These are phyloP conservation scores for Actinernus sp. DNA, from an alignment of 92 coral and sea anemone species.

Conservation along the genomic window DNA sequence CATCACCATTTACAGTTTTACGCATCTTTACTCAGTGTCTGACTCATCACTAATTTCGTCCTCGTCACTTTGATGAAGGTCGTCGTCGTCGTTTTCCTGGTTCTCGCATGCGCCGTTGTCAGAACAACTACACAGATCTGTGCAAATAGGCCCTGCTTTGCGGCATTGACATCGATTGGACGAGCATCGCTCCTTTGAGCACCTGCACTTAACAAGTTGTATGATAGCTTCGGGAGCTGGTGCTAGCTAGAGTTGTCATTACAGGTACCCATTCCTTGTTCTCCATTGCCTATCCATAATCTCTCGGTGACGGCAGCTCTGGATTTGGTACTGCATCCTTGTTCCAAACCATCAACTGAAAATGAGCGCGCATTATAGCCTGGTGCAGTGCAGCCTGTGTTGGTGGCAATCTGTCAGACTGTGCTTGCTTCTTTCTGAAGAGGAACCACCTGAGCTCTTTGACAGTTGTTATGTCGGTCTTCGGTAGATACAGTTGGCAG, in stretches of 20 bases:
- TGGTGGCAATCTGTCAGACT: slow-evolving; percentile 37
- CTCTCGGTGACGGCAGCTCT: slow-evolving; percentile 31
- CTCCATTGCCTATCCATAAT: slow-evolving; percentile 48
- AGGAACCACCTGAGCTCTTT: slow-evolving; percentile 40
- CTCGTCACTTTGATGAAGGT: too few relatives aligned
- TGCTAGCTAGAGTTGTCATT: slow-evolving; percentile 35
- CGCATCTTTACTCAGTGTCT: too few relatives aligned
- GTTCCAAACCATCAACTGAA: slow-evolving; percentile 47
- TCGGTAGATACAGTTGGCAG: slow-evolving; percentile 35
- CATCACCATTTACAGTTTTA: too few relatives aligned
- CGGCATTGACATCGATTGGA: not conserved
- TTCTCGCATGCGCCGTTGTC: slow-evolving; percentile 1
- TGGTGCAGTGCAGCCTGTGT: slow-evolving; percentile 27
- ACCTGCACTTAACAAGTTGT: slow-evolving; percentile 44
- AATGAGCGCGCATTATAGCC: slow-evolving; percentile 34
- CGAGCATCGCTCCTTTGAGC: not conserved
- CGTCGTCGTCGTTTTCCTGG: not conserved
- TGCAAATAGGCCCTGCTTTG: not conserved
- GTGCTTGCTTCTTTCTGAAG: slow-evolving; percentile 43
- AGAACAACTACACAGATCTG: slow-evolving; percentile 4
- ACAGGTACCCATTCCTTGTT: slow-evolving; percentile 29
- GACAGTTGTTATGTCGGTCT: not conserved
- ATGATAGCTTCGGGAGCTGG: slow-evolving; percentile 43
- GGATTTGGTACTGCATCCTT: slow-evolving; percentile 43
- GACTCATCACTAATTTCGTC: too few relatives aligned